Evolutionary conservation across 2,888 invertebrate genomes (phyloP), one percentile per base, ranked within the genome.

Genomic region (Drosophila buzzatii): DNA sequence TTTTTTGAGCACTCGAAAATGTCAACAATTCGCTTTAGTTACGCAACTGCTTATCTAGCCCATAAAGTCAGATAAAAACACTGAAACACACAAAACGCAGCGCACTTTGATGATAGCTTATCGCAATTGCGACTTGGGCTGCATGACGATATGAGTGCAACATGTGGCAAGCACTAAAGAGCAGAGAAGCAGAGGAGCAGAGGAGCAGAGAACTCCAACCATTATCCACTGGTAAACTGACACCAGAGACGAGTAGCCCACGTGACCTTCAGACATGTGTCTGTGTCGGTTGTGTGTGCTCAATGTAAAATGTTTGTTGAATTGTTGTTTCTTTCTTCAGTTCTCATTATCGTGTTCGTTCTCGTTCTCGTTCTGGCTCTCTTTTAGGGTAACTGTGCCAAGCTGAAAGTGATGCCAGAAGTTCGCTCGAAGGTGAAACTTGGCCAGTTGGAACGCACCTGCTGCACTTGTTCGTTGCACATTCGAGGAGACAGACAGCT

Each of bases 351-450:
- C 37, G 33, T 16, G 55, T 59, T 66, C 33, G 33, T 16, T 58
- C 62, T 66, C 33, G 14, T 53, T 60, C 64, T 66, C 12, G 27
- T 37, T 51, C 56, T 69, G 27, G 51, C 42, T 45, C 51, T 44
- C 60, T 75, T 65, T 64, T 77, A 47, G 70, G 70, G 52, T 49
- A 78, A 55, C 56, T 84, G 75, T 73, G 84, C 81, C 84, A 83
- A 81, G 81, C 78, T 67, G 87, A 89, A 83, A 89, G 86, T 85
- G 89, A 73, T 77, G 82, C 84, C 66, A 37, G 69, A 57, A 79
- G 58, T 70, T 67, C 81, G 71, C 68, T 62, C 60, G 81, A 83
- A 89, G 89, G 89, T 74, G 87, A 85, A 76, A 76, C 86, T 55
- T 82, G 69, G 66, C 70, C 86, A 68, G 51, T 64, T 85, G 83